Base-by-base conservation (phyloP, 2,797 vertebrate species). In the Ctenopoma multispine region DNA sequence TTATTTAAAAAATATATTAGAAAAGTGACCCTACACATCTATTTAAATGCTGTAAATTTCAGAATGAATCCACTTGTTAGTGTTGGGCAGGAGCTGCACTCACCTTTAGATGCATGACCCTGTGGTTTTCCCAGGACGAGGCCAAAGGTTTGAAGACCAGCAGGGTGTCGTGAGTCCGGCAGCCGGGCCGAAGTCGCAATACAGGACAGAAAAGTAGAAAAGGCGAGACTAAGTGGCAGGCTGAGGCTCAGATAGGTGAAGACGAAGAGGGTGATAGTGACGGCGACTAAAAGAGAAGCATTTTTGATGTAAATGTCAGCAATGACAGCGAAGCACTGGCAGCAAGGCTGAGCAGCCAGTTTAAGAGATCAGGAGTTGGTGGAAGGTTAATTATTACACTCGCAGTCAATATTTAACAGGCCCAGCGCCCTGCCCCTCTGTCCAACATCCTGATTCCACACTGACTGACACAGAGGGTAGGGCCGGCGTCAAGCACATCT, bases 321-420 rank as follows among this genome's bases (percentile, higher is more conserved):
- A 59, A n/a, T 53, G 87, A 67, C 69, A 53, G 76, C 38, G 36
- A 67, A 59, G 83, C 77, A 90, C 88, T 92, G 92, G 90, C 90
- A 89, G 80, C 66, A 61, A 79, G 86, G 86, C 86, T 80, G 89
- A 78, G 83, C 71, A 44, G 84, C 81, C 91, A 84, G 93, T 92
- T 92, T 94, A 93, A 94, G 91, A 84, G 89, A 90, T 84, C 86
- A 74, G 82, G 89, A 91, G 82, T 90, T 89, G 86, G 82, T 78
- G 84, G 79, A 77, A 63, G 81, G 93, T 95, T 95, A 95, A 95
- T 95, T 80, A 95, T 95, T 95, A 95, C 73, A 89, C 83, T 62
- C 12, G 89, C 58, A 60, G 91, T 95, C 90, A 95, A 95, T 95
- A 93, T 94, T 95, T 95, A 94, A 95, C 94, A 91, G 91, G 84